Percentiles rank a stretch among this genome's conserved stretches.
Evolutionary conservation across 2,888 invertebrate species (phyloP).

Genomic region (Hypomecis atomaria): DNA sequence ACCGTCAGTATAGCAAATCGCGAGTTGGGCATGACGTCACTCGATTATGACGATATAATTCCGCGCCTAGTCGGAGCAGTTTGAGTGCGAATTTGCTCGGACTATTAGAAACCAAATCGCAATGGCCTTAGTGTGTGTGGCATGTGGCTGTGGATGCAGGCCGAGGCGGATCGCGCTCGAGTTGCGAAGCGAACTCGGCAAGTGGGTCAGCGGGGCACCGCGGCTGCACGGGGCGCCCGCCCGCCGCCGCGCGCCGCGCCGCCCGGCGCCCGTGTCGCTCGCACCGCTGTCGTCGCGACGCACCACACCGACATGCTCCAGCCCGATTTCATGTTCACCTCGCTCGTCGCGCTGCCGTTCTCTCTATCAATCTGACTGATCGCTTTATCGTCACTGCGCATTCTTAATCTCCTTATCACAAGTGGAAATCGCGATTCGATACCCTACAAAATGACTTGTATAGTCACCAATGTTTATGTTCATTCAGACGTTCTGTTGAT

Average conservation of each 20-base stretch:
- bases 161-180: slow-evolving; percentile 74
- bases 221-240: slow-evolving; percentile 60
- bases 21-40: slow-evolving; percentile 23
- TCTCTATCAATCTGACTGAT: slow-evolving; percentile 9
- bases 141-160: slow-evolving; percentile 43
- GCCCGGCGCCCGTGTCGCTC: slow-evolving; percentile 31
- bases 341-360: slow-evolving; percentile 8
- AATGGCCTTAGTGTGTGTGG: slow-evolving; percentile 35
- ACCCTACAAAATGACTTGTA: slow-evolving; percentile 5
- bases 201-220: slow-evolving; percentile 81
- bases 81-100: slow-evolving; percentile 25
- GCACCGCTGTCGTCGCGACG: slow-evolving; percentile 4
- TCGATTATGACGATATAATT: slow-evolving; percentile 24
- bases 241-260: slow-evolving; percentile 41
- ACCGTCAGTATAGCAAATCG: slow-evolving; percentile 11
- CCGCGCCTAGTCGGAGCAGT: slow-evolving; percentile 10
- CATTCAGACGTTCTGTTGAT: neutral
- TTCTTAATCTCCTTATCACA: slow-evolving; percentile 31
- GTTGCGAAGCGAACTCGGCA: slow-evolving; percentile 78
- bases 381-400: slow-evolving; percentile 21
- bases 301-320: neutral
- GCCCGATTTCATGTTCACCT: slow-evolving; percentile 3
- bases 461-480: neutral
- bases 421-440: slow-evolving; percentile 25
- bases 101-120: slow-evolving; percentile 38